Conservation (phyloP, 2,888 invertebrate species). For the Unio pictorum region DNA sequence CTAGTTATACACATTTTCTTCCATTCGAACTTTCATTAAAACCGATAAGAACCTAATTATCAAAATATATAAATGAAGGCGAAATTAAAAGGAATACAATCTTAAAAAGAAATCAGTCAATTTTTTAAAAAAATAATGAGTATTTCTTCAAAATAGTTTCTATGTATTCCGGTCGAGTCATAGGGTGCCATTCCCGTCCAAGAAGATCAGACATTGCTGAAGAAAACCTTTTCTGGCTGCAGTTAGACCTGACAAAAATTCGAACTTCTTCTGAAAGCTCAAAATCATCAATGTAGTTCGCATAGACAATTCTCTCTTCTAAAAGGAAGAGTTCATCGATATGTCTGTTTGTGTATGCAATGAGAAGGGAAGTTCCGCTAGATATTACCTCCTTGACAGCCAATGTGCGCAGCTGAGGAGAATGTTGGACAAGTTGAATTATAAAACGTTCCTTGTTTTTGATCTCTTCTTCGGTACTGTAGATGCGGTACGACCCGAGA, state of each 20-base stretch:
- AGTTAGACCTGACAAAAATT: conserved; percentile 5
- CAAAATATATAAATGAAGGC: too few relatives aligned
- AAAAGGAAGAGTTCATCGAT: conserved; percentile 28
- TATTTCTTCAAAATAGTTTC: neutral
- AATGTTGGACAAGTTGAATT: conserved; percentile 23
- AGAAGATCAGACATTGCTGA: conserved; percentile 19
- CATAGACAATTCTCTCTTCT: conserved; percentile 33
- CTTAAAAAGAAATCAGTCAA: too few relatives aligned
- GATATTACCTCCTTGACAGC: conserved; percentile 39
- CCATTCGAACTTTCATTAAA: too few relatives aligned
- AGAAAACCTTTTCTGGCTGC: conserved; percentile 11
- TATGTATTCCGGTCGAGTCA: conserved; percentile 13
- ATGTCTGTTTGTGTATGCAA: conserved; percentile 27
- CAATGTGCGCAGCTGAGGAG: conserved; percentile 32
- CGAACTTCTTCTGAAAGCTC: neutral
- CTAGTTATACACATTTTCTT: too few relatives aligned
- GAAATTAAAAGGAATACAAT: too few relatives aligned
- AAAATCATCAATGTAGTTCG: conserved; percentile 14
- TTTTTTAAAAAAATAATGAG: conserved; percentile 5
- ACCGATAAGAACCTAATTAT: too few relatives aligned
- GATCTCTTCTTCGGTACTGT: conserved; percentile 5
- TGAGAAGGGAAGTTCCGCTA: conserved; percentile 28
- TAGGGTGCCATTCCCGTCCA: conserved; percentile 13
- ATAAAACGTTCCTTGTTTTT: conserved; percentile 14
- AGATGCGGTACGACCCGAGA: conserved; percentile 15